A percentile compares a stretch with the other conserved stretches of the same genome.
Conservation (phyloP, 2,797 vertebrate genomes). For the Distichodus sexfasciatus region DNA sequence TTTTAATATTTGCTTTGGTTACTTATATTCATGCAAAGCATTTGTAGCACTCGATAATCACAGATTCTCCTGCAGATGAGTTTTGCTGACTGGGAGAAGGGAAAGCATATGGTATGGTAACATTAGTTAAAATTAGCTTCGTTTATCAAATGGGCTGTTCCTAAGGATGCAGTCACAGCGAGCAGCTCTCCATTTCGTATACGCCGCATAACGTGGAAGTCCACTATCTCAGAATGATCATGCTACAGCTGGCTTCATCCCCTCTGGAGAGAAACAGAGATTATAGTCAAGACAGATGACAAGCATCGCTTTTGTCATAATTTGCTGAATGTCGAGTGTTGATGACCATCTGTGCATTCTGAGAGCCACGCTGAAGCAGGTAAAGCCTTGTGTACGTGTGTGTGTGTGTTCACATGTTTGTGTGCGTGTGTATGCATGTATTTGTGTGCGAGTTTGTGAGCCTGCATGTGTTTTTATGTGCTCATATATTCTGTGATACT, state of each 20-base stretch:
- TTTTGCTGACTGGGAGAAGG: conserved; percentile 18
- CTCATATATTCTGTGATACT: conserved; percentile 44
- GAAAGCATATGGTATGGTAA: conserved; percentile 41
- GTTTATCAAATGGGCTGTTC: conserved; percentile 39
- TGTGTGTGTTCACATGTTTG: conserved; percentile 4
- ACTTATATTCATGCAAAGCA: background rate
- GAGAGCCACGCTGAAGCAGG: conserved; percentile 29
- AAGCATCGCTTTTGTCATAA: conserved; percentile 43
- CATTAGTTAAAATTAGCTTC: conserved; percentile 46
- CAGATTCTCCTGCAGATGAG: conserved; percentile 20
- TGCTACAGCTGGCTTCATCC: conserved; percentile 37
- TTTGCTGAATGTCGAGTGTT: conserved; percentile 47
- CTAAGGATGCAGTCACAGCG: conserved; percentile 35
- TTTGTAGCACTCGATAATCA: conserved; percentile 2
- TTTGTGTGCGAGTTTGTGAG: background rate
- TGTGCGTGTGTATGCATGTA: background rate
- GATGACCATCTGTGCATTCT: conserved; percentile 46
- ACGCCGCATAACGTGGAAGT: conserved; percentile 35
- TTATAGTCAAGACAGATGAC: conserved; percentile 43
- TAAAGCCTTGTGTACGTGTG: conserved; percentile 18
- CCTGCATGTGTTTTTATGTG: background rate
- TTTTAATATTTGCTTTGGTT: background rate
- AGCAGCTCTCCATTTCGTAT: conserved; percentile 25
- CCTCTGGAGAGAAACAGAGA: conserved; percentile 34
- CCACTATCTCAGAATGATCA: conserved; percentile 28